Evolutionary conservation across 1,140 invertebrate genomes (phyloP), one percentile per base, ranked within the genome.

Genomic region (Gonioctena quinquepunctata): DNA sequence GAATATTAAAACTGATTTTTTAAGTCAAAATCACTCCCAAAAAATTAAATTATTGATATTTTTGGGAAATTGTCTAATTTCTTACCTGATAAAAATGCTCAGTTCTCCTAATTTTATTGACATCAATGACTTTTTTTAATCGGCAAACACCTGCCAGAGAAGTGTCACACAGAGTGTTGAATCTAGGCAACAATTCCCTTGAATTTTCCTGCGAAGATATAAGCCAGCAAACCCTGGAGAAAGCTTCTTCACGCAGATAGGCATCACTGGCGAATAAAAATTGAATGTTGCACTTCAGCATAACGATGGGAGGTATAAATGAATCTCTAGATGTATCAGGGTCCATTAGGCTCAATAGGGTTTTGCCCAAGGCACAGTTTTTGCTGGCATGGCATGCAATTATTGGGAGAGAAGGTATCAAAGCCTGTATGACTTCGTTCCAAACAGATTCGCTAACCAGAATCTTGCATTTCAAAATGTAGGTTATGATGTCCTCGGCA

Each of bases 311-410:
- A 11, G 72, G 69, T n/a, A 76, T 49, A 1, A 19, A 26, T 19
- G 71, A 52, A 18, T 59, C 56, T 61, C 70, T 68, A 2, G 74
- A 73, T 0, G 63, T 84, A 72, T 91, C 89, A 1, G 86, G 84
- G 79, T 91, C 89, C 8, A 90, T 78, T 25, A 90, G 87, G 75
- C 88, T 88, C 23, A 87, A 84, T 27, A 91, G 80, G 33, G 86
- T 85, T 76, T 87, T 84, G 0, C 89, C 87, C 18, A 88, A 74
- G 19, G 78, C n/a, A 25, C 83, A 80, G 59, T 72, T 71, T 64
- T 84, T 81, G 63, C 82, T 71, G 11, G 82, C 80, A 70, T 84
- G 78, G 69, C 85, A 86, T 28, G 84, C 79, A 54, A 88, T 76
- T 48, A 88, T 78, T 6, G 89, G 88, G 26, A 90, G 76, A 1